These are phyloP conservation scores for Dendroctonus ponderosae DNA, from an alignment of 1,140 invertebrate species.

Conservation along the genomic window DNA sequence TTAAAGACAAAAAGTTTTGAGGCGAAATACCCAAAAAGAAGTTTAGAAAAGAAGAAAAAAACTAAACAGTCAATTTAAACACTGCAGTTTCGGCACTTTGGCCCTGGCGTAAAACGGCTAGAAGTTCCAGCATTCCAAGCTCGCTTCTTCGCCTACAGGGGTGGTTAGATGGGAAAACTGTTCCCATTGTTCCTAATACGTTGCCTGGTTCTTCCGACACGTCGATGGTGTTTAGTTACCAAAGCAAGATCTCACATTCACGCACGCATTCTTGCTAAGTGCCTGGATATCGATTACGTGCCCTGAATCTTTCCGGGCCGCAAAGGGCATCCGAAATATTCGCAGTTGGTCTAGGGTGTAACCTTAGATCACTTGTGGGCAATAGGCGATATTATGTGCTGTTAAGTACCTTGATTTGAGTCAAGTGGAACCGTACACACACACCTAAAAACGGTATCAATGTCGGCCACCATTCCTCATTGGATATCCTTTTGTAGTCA, in stretches of 20 bases:
- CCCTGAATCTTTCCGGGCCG: constrained; percentile 23
- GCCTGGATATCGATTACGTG: constrained; percentile 35
- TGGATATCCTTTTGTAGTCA: too few relatives aligned
- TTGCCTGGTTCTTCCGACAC: constrained; percentile 26
- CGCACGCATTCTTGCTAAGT: constrained; percentile 29
- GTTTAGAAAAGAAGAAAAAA: too few relatives aligned
- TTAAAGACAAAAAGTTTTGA: too few relatives aligned
- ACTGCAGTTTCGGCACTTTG: too few relatives aligned
- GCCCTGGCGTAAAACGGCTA: too few relatives aligned
- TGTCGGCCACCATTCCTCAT: too few relatives aligned
- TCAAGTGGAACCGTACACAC: constrained; percentile 7
- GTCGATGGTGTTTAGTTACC: constrained; percentile 33
- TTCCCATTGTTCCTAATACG: constrained; percentile 31
- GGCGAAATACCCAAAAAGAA: too few relatives aligned
- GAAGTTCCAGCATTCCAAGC: too few relatives aligned
- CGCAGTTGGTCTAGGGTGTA: constrained; percentile 20
- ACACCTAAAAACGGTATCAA: neutral
- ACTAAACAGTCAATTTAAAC: constrained; percentile 58
- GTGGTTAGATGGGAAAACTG: too few relatives aligned
- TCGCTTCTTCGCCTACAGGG: too few relatives aligned
- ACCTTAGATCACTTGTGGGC: constrained; percentile 10
- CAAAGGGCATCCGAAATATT: constrained; percentile 26
- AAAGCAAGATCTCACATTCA: constrained; percentile 32
- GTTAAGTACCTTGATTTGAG: constrained; percentile 15
- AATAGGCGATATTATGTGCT: constrained; percentile 12